Conservation (phyloP, 2,113 vertebrate species). For the Alligator sinensis region DNA sequence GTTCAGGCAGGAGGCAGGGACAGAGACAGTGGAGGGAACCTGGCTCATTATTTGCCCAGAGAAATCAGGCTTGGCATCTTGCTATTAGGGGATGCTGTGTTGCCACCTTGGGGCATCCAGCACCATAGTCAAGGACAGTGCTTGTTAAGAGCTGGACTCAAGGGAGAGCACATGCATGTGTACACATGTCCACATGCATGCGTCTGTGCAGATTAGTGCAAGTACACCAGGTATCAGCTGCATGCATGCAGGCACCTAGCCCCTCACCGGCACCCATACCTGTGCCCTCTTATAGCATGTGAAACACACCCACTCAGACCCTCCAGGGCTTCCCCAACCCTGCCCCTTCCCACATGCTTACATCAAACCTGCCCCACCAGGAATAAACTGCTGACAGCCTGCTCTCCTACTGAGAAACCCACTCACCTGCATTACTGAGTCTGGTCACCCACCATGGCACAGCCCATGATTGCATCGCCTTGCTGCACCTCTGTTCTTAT, state of each 20-base stretch:
- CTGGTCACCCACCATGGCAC: no score
- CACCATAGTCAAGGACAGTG: not conserved
- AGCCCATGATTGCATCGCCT: no score
- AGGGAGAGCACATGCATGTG: not conserved
- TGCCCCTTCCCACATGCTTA: no score
- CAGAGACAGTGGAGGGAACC: not conserved
- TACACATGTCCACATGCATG: not conserved
- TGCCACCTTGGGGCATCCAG: not conserved
- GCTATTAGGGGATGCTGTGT: not conserved
- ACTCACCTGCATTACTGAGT: no score
- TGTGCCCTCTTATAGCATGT: not conserved
- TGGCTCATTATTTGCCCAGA: constrained; percentile 44
- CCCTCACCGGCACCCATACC: not conserved
- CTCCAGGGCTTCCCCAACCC: accelerated
- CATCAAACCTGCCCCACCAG: no score
- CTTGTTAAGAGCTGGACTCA: not conserved
- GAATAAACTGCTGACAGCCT: no score
- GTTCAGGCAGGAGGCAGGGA: constrained; percentile 21
- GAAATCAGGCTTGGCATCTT: constrained; percentile 29
- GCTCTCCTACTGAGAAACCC: no score
- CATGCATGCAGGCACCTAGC: not conserved
- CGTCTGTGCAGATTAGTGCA: not conserved
- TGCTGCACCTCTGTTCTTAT: no score
- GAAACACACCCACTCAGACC: not conserved
- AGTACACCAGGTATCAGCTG: not conserved